Percentiles rank a stretch among this genome's conserved stretches.
Conservation (phyloP, 2,113 vertebrate species). For the Oreochromis spilurus region DNA sequence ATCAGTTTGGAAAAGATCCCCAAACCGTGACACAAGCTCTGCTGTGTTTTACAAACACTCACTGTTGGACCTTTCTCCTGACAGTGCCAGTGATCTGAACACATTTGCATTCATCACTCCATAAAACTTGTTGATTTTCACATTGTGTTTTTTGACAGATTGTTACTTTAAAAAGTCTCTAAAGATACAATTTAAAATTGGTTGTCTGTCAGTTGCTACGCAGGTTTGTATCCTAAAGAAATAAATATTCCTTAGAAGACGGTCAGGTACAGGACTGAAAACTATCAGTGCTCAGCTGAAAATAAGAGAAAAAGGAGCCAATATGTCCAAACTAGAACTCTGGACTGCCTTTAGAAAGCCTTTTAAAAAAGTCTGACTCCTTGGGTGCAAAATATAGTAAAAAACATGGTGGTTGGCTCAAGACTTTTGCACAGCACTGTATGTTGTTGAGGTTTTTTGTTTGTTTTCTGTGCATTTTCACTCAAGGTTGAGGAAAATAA, state of each 20-base stretch:
- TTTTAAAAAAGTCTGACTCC: not conserved
- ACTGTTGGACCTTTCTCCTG: not conserved
- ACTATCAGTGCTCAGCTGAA: not conserved
- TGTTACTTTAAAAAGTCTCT: not conserved
- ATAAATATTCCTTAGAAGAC: not conserved
- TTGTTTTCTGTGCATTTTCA: not conserved
- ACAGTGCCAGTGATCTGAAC: no score
- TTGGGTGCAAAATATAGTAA: not conserved
- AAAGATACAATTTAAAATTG: not conserved
- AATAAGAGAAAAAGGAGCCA: no score
- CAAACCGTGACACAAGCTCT: not conserved
- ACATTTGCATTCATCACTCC: no score
- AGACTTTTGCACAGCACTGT: not conserved
- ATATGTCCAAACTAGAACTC: accelerated
- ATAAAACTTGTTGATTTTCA: no score
- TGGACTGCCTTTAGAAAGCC: not conserved
- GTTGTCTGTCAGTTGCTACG: not conserved
- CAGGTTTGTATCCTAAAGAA: not conserved
- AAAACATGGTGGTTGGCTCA: not conserved
- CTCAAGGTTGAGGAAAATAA: not conserved
- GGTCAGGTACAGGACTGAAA: accelerated
- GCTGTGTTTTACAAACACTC: not conserved
- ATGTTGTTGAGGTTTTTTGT: not conserved
- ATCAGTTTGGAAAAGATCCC: not conserved
- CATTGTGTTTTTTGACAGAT: accelerated